Base-by-base conservation (phyloP, 2,888 invertebrate species). In the Trissolcus japonicus region DNA sequence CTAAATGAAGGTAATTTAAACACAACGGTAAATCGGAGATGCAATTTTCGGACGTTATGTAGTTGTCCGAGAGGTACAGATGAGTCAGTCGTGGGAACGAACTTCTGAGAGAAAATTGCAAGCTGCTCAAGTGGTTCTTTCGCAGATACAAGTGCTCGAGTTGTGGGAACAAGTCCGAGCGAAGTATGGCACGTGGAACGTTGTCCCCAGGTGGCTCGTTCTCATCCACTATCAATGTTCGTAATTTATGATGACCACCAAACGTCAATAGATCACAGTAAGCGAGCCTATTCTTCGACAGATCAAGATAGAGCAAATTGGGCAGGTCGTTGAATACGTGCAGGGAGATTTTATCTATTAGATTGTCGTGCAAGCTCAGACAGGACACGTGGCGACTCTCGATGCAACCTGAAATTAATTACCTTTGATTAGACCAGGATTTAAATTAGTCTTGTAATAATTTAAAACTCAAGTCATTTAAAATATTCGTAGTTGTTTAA, bases 1-100 rank as follows among this genome's bases (percentile, higher is more conserved):
- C 83, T 13, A 85, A 74, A 48, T 84, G 80, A n/a, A 86, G 80
- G 41, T 85, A 82, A 6, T 80, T 80, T 50, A 86, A 60, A 19
- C 82, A 80, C n/a, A 57, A 41, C 0, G 86, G 84, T 7, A 84
- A 46, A 16, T 83, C 80, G 0, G 41, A 73, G 1, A 83, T 74
- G 51, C 83, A 81, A 29, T 76, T 77, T n/a, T 81, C 80, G 0
- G 80, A 81, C 6, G 81, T 80, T 0, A 85, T 59, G 46, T 66
- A 77, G 60, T 86, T 86, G 72, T 84, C 84, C 1, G 85, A 85
- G 4, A 86, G 68, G 19, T 84, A 86, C 0, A 86, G 78, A 63
- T 86, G 83, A 1, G 82, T 84, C n/a, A 86, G 60, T 25, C 62
- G 48, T 6, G 86, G 86, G 56, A 86, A 84, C 9, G 81, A 55